Conservation (phyloP, 2,113 vertebrate species). For the Erythrolamprus reginae region DNA sequence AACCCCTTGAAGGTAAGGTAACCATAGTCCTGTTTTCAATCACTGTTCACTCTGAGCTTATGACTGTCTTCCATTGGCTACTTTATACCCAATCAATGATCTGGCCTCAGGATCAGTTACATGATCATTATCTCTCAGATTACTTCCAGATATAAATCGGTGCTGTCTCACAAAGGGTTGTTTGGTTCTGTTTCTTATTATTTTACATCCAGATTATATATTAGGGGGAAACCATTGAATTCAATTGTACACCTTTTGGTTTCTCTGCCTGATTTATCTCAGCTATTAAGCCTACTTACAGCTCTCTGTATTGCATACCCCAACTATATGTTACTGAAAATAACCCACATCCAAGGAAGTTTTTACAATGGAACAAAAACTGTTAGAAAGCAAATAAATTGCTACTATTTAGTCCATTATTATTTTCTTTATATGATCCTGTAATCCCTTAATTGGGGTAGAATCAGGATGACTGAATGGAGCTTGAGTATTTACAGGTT, state of each 20-base stretch:
- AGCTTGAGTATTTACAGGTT: not conserved
- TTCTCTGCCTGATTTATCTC: not conserved
- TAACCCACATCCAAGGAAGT: not conserved
- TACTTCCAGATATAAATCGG: not conserved
- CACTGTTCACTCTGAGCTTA: not conserved
- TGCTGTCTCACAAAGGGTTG: not conserved
- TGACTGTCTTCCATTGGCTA: not conserved
- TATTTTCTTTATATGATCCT: not conserved
- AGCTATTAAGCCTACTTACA: not conserved
- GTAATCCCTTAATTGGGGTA: not conserved
- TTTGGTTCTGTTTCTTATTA: not conserved
- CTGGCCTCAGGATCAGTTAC: not conserved
- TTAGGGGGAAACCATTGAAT: not conserved
- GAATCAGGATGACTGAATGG: not conserved
- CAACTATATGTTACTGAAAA: not conserved
- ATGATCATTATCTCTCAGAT: not conserved
- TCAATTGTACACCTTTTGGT: not conserved
- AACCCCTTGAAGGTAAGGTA: slow-evolving; percentile 85
- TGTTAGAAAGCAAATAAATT: not conserved
- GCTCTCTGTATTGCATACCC: not conserved
- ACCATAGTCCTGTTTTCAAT: not conserved
- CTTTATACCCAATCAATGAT: not conserved
- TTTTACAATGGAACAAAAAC: not conserved
- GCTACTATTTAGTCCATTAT: not conserved
- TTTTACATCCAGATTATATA: not conserved